Base-by-base conservation (phyloP, 2,113 vertebrate species). In the Pandion haliaetus region DNA sequence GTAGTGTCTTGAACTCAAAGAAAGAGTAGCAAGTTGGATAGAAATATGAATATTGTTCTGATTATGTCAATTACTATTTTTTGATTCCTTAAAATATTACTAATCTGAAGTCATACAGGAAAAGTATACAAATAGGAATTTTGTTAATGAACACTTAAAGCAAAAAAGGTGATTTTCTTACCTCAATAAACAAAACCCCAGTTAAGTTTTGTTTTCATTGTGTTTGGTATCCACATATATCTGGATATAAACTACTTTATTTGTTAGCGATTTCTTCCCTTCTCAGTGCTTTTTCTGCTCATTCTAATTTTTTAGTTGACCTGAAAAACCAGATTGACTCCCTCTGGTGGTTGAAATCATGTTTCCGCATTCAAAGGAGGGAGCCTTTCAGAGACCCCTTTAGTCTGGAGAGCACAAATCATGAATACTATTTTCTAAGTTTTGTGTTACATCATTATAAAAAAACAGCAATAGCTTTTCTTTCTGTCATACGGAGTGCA, bases 1-100 rank as follows among this genome's bases (percentile, higher is more conserved):
- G 66, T 34, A 65, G 58, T 96, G 90, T 94, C 67, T 95, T 96
- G 82, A 93, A 95, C 55, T 89, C 82, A 96, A 81, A 50, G 81
- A 42, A 90, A 31, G 36, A 58, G 2, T 28, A 74, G 17, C 52
- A 55, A 47, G 2, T 66, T 93, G 13, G 3, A 6, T 31, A 47
- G 42, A 76, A 92, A 62, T 77, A 32, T 3, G 4, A 42, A 5
- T 45, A 45, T 58, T 1, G 0, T 82, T 71, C 8, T 82, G 36
- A 45, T 44, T 4, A 73, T 29, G 29, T 31, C 18, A 81, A 7
- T n/a, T 49, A 45, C 4, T 86, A 6, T 9, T 29, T n/a, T 70
- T 69, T 73, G 17, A n/a, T 59, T 90, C 16, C 17, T 81, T 70
- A 65, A 69, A 77, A 55, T 62, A 6, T 70, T 69, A 17, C 9